Evolutionary conservation across 2,888 invertebrate genomes (phyloP).

Genomic region (Thecocarcelia acutangulata): DNA sequence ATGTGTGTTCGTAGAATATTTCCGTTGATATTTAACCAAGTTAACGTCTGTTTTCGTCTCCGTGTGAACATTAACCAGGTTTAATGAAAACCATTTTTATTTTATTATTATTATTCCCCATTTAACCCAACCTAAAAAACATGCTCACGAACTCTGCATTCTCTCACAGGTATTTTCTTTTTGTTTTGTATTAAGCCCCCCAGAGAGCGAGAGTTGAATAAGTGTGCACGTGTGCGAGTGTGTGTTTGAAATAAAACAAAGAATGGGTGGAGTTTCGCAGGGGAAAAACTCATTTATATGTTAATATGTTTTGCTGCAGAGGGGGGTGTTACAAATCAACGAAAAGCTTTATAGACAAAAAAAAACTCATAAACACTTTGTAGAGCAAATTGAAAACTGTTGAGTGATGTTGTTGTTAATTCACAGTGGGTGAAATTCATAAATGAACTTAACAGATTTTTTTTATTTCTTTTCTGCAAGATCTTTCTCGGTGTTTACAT

Average conservation of each 20-base stretch:
- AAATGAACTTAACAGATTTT: slow-evolving; percentile 48
- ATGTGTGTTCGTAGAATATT: not conserved
- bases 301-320: slow-evolving; percentile 33
- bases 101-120: slow-evolving; percentile 33
- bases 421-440: slow-evolving; percentile 55
- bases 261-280: slow-evolving; percentile 65
- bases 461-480: not conserved
- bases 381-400: slow-evolving; percentile 79
- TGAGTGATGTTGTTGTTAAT: slow-evolving; percentile 61
- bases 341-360: slow-evolving; percentile 3
- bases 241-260: slow-evolving; percentile 18
- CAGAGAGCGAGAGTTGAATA: slow-evolving; percentile 39
- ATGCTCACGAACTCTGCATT: not conserved
- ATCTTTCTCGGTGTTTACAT: too few species aligned
- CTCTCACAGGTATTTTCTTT: not conserved
- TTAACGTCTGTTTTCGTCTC: not conserved
- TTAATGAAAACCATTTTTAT: slow-evolving; percentile 55
- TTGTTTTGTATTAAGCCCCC: slow-evolving; percentile 28
- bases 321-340: slow-evolving; percentile 45
- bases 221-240: not conserved
- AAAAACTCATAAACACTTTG: slow-evolving; percentile 79
- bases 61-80: slow-evolving; percentile 31
- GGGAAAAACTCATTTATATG: slow-evolving; percentile 54
- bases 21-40: not conserved
- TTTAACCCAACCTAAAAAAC: slow-evolving; percentile 9